These are phyloP conservation scores for Pao palembangensis DNA, from an alignment of 2,113 vertebrate genomes.

Conservation along the genomic window DNA sequence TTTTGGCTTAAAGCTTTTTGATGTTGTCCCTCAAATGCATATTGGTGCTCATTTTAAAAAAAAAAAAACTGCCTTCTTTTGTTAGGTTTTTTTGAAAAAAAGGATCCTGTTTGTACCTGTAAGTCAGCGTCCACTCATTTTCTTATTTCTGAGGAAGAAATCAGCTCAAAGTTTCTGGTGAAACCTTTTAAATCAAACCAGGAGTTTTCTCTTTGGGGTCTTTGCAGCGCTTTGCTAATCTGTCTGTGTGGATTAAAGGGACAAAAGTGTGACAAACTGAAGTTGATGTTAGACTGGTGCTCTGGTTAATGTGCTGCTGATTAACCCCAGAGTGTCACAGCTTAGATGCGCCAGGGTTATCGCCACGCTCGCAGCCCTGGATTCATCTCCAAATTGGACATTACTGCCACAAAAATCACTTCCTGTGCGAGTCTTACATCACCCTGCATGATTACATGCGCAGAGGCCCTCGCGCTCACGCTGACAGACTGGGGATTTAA, in stretches of 20 bases:
- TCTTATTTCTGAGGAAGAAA: too few species aligned
- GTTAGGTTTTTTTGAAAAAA: too few species aligned
- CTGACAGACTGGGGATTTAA: constrained; percentile 48
- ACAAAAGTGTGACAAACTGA: background rate
- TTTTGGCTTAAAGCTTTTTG: too few species aligned
- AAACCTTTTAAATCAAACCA: background rate
- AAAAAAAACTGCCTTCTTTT: too few species aligned
- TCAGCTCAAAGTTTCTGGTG: too few species aligned
- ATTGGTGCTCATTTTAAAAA: too few species aligned
- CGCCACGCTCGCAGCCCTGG: constrained; percentile 8
- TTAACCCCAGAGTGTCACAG: background rate
- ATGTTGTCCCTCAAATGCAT: too few species aligned
- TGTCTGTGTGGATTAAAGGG: constrained; percentile 5
- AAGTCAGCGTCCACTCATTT: too few species aligned
- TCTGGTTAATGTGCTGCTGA: too few species aligned
- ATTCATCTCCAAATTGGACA: constrained; percentile 40
- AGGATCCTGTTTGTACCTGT: too few species aligned
- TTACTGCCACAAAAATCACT: constrained; percentile 48
- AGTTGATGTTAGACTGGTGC: background rate
- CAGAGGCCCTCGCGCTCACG: constrained; percentile 9
- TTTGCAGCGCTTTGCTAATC: background rate
- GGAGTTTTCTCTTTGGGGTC: background rate
- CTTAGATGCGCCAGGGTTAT: constrained; percentile 1
- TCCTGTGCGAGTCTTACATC: constrained; percentile 37
- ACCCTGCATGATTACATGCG: constrained; percentile 45